A percentile compares a stretch with the other conserved stretches of the same genome.
phyloP scores from a whole-genome alignment of 1,140 invertebrate genomes.

The Trachymyrmex cornetzi region DNA sequence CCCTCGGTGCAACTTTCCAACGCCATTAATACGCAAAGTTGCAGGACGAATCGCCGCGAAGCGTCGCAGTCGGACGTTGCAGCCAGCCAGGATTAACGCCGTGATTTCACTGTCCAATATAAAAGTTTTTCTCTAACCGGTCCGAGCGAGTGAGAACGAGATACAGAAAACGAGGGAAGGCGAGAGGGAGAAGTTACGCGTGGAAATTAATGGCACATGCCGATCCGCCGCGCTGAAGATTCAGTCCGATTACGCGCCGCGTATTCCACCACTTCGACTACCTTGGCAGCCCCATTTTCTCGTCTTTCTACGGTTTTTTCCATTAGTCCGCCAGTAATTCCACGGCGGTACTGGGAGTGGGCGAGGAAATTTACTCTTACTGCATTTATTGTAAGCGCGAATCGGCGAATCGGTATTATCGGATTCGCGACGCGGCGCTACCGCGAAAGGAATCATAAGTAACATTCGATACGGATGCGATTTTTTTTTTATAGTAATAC shows the following conservation, averaged over 20 bases:
- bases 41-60: conserved; percentile 53
- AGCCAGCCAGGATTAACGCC: conserved; percentile 68
- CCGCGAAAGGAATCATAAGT: conserved; percentile 51
- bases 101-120: conserved; percentile 76
- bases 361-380: conserved; percentile 62
- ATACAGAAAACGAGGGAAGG: not conserved
- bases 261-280: conserved; percentile 37
- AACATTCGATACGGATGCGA: conserved; percentile 23
- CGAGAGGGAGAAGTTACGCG: not conserved
- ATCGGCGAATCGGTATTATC: conserved; percentile 67
- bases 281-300: conserved; percentile 15
- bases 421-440: conserved; percentile 47
- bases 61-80: conserved; percentile 53
- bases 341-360: not conserved
- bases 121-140: conserved; percentile 68
- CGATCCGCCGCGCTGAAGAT: conserved; percentile 69
- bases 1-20: conserved; percentile 41
- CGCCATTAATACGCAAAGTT: conserved; percentile 53
- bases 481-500: conserved; percentile 38
- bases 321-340: conserved; percentile 57
- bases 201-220: conserved; percentile 74
- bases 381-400: conserved; percentile 63
- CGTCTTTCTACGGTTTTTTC: conserved; percentile 26
- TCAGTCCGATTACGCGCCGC: conserved; percentile 56
- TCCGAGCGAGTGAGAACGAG: not conserved